Evolutionary conservation across 2,113 vertebrate species (phyloP).

Genomic region (Sclerurus mexicanus): DNA sequence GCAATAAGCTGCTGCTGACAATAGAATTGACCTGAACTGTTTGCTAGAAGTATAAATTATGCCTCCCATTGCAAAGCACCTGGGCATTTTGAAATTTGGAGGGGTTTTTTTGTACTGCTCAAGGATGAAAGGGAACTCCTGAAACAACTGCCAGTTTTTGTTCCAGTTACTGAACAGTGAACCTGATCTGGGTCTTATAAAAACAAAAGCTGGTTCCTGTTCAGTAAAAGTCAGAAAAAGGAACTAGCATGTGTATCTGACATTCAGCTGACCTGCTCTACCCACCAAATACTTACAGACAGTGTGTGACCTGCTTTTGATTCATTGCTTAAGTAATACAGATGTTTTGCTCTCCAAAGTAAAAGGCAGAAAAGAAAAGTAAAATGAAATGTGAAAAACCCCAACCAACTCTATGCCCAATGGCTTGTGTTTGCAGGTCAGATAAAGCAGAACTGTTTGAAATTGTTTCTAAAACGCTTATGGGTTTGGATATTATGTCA

Average conservation of each 20-base stretch:
- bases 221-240: neutral
- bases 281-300: neutral
- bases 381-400: neutral
- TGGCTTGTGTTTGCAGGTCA: neutral
- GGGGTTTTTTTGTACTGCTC: neutral
- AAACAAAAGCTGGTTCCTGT: neutral
- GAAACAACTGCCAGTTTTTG: neutral
- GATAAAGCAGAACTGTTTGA: neutral
- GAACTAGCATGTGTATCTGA: neutral
- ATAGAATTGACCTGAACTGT: neutral
- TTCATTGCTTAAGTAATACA: neutral
- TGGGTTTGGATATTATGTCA: neutral
- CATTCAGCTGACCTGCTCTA: neutral
- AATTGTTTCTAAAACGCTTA: neutral
- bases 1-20: neutral
- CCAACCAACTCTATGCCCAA: neutral
- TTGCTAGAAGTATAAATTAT: neutral
- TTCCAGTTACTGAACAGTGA: rapidly evolving
- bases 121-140: neutral
- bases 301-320: neutral
- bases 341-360: neutral
- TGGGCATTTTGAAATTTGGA: neutral
- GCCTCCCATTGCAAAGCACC: neutral
- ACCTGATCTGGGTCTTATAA: neutral
- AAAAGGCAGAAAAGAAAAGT: neutral